Conservation (phyloP, 2,113 vertebrate genomes). For the Entelurus aequoreus region DNA sequence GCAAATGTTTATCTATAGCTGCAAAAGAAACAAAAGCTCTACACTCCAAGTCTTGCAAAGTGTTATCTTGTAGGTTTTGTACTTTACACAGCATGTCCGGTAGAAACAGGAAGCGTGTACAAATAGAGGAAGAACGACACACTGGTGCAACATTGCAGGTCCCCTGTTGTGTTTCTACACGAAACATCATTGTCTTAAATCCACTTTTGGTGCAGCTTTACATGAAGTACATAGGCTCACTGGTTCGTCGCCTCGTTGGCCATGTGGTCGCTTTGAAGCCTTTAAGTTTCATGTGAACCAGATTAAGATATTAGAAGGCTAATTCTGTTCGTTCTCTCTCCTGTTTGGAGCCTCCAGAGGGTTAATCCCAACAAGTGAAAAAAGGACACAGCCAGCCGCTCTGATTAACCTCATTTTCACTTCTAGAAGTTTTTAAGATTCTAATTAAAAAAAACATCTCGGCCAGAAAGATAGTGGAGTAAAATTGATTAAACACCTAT, state of each 20-base stretch:
- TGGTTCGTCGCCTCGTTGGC: slow-evolving; percentile 8
- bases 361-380: slow-evolving; percentile 42
- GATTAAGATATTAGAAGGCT: slow-evolving; percentile 60
- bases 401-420: slow-evolving; percentile 16
- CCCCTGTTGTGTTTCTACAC: slow-evolving; percentile 4
- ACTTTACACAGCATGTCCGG: slow-evolving; percentile 1
- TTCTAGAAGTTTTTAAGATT: not conserved
- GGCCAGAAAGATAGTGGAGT: not conserved
- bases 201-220: not conserved
- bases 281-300: slow-evolving; percentile 46
- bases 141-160: slow-evolving; percentile 30
- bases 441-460: not conserved
- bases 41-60: not conserved
- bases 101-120: slow-evolving; percentile 58
- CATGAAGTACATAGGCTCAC: slow-evolving; percentile 8
- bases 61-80: not conserved
- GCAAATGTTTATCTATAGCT: not conserved
- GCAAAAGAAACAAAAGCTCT: not conserved
- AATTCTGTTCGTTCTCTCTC: slow-evolving; percentile 47
- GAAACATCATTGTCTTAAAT: not conserved
- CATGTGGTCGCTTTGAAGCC: slow-evolving; percentile 11
- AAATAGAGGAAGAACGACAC: slow-evolving; percentile 59
- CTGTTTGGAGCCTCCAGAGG: slow-evolving; percentile 10
- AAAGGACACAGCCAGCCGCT: slow-evolving; percentile 7
- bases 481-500: not conserved